Percentiles rank a stretch among this genome's conserved stretches.
Evolutionary conservation across 2,888 invertebrate species (phyloP).

Genomic region (Epinotia ramella): DNA sequence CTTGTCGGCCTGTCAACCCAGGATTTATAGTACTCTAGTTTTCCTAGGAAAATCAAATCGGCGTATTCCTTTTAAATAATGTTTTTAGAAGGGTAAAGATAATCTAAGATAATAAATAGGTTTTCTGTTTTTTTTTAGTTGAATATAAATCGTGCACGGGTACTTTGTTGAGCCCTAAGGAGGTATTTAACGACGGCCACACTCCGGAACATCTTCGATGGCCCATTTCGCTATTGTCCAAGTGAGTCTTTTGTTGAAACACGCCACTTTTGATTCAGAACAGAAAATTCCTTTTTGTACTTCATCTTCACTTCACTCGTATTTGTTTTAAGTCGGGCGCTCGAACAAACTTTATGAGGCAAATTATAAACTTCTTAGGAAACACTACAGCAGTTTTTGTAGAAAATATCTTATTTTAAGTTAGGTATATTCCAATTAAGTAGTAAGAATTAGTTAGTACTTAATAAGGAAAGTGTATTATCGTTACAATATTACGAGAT

Average conservation of each 20-base stretch:
- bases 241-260: conserved; percentile 33
- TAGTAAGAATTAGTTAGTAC: background rate
- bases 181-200: conserved; percentile 7
- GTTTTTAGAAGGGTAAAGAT: no score
- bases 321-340: conserved; percentile 24
- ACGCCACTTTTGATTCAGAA: conserved; percentile 27
- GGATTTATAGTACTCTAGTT: no score
- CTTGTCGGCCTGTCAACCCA: no score
- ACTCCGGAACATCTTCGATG: conserved; percentile 16
- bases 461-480: no score
- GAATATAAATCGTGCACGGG: background rate
- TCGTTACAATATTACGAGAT: no score
- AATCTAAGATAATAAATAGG: no score
- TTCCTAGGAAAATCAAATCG: no score
- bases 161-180: background rate
- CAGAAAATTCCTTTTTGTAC: conserved; percentile 31
- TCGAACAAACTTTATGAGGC: conserved; percentile 24
- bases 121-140: background rate
- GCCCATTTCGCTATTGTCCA: conserved; percentile 32
- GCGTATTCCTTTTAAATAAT: no score
- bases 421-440: background rate
- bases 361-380: conserved; percentile 23
- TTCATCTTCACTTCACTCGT: conserved; percentile 21
- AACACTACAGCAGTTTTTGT: background rate
- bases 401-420: background rate